Conservation (phyloP, 1,140 invertebrate species). For the Psilanteris sp. region DNA sequence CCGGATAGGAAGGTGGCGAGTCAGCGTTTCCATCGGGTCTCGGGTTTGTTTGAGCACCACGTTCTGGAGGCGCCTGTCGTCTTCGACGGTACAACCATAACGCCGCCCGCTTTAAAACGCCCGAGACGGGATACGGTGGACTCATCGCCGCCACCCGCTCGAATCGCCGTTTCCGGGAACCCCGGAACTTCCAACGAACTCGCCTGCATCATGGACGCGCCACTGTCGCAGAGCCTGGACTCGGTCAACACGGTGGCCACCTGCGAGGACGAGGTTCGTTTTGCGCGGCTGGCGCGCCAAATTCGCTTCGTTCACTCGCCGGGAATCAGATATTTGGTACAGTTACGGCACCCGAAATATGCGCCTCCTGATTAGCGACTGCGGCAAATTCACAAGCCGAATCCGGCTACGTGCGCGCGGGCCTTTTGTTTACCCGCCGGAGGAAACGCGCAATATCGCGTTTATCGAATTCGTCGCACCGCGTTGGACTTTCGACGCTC, state of each 20-base stretch:
- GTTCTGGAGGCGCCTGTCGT: slow-evolving; percentile 79
- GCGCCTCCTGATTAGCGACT: no score
- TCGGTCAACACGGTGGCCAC: slow-evolving; percentile 92
- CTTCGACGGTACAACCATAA: slow-evolving; percentile 80
- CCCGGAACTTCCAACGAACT: slow-evolving; percentile 75
- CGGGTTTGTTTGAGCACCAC: slow-evolving; percentile 73
- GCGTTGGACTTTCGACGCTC: no score
- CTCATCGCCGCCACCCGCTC: slow-evolving; percentile 78
- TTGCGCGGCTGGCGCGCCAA: no score
- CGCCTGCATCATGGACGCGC: slow-evolving; percentile 81
- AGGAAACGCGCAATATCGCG: no score
- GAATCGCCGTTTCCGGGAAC: slow-evolving; percentile 70
- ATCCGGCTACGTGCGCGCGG: no score
- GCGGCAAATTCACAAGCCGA: no score
- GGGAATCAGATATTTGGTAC: no score
- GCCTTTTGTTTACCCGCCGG: no score
- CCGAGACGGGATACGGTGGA: slow-evolving; percentile 81
- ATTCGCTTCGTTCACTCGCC: neutral
- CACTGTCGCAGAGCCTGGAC: slow-evolving; percentile 92
- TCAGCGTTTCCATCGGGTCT: slow-evolving; percentile 60
- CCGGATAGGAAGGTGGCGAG: slow-evolving; percentile 62
- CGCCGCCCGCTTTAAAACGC: slow-evolving; percentile 81
- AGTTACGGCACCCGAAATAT: no score
- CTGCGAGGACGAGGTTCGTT: slow-evolving; percentile 93
- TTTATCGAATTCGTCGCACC: no score